A percentile compares a stretch with the other conserved stretches of the same genome.
These are phyloP conservation scores for Marmota flaviventris DNA, from an alignment of 2,113 vertebrate species.

Conservation along the genomic window DNA sequence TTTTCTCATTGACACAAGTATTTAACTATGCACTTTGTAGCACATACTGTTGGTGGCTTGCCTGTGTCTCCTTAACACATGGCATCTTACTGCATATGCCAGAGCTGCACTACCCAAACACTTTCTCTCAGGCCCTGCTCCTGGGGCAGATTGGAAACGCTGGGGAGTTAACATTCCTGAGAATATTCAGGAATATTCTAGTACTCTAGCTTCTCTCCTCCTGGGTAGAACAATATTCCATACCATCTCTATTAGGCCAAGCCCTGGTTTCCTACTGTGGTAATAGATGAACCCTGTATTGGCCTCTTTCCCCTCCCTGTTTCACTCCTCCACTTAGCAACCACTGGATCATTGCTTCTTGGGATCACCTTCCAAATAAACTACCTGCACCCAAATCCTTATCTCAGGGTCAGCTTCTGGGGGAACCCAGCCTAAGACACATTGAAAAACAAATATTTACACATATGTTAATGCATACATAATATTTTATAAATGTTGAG, in stretches of 20 bases:
- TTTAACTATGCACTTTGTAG: constrained; percentile 21
- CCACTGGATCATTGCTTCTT: neutral
- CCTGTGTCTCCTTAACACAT: neutral
- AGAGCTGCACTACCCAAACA: neutral
- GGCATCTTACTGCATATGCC: neutral
- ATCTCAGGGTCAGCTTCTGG: neutral
- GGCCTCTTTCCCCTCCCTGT: neutral
- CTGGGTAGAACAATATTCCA: neutral
- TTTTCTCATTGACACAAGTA: constrained; percentile 22
- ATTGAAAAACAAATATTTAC: constrained; percentile 76
- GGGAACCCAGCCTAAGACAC: constrained; percentile 23
- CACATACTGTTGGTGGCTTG: neutral
- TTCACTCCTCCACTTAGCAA: neutral
- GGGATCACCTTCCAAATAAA: constrained; percentile 29
- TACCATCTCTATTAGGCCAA: neutral
- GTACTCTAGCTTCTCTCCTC: neutral
- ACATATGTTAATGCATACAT: constrained; percentile 61
- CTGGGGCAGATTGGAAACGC: neutral
- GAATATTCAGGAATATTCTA: neutral
- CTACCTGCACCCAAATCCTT: constrained; percentile 31
- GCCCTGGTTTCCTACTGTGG: neutral
- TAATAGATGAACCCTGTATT: neutral
- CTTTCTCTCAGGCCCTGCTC: neutral
- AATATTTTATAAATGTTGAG: constrained; percentile 76
- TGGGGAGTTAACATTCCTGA: neutral